Evolutionary conservation across 2,797 vertebrate species (phyloP).

Genomic region (Gastrophryne carolinensis): DNA sequence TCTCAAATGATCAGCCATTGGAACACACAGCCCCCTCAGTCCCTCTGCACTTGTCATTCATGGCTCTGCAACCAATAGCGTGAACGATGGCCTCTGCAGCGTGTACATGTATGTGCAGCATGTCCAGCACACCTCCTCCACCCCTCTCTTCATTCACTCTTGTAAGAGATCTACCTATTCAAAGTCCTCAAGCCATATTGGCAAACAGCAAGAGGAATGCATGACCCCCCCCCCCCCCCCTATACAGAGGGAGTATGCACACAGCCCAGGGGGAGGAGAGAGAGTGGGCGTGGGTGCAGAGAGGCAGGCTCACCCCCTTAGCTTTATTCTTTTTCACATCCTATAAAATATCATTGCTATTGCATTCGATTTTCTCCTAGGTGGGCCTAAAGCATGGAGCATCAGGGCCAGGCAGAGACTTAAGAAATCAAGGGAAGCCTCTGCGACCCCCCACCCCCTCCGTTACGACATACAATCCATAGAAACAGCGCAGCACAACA

Average conservation of each 20-base stretch:
- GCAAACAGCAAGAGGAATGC: constrained; percentile 27
- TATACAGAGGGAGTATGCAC: constrained; percentile 39
- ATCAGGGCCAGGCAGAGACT: neutral
- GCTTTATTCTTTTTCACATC: constrained; percentile 32
- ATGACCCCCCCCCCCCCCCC: constrained; percentile 52
- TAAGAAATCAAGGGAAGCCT: neutral
- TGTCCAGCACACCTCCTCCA: constrained; percentile 2
- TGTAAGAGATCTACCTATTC: constrained; percentile 55
- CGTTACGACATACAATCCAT: neutral
- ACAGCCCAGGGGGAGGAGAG: constrained; percentile 49
- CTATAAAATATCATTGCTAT: constrained; percentile 6
- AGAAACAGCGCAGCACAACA: too few species aligned
- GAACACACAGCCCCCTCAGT: constrained; percentile 50
- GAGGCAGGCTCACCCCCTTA: constrained; percentile 33
- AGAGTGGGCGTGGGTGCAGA: constrained; percentile 34
- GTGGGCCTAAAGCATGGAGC: neutral
- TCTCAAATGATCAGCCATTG: constrained; percentile 30
- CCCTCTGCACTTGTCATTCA: constrained; percentile 49
- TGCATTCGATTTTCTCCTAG: constrained; percentile 55
- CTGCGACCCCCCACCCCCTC: neutral
- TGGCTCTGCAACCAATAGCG: constrained; percentile 59
- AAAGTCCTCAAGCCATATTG: constrained; percentile 47
- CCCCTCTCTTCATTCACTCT: constrained; percentile 28
- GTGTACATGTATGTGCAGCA: neutral
- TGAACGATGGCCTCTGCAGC: constrained; percentile 50